These are phyloP conservation scores for Thalassaphorura encarpata DNA, from an alignment of 1,140 invertebrate genomes.

Conservation along the genomic window DNA sequence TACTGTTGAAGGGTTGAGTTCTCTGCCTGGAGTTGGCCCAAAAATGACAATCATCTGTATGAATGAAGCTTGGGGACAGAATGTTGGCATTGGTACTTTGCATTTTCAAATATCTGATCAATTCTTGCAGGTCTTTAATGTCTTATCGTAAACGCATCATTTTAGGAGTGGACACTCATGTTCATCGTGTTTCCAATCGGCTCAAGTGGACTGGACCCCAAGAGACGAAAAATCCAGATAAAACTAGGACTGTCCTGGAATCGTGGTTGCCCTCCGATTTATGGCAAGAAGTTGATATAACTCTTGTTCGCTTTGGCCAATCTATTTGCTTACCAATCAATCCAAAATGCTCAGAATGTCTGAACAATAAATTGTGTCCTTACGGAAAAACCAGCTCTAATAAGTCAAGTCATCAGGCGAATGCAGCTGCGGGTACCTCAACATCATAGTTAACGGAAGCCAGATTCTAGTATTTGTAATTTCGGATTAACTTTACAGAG, in stretches of 20 bases:
- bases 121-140: background rate
- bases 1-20: conserved; percentile 65
- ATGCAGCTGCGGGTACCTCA: no score
- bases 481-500: no score
- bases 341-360: conserved; percentile 71
- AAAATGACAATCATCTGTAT: conserved; percentile 97
- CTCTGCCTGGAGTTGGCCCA: conserved; percentile 81
- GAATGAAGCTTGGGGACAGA: conserved; percentile 78
- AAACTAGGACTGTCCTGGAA: conserved; percentile 71
- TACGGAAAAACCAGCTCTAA: conserved; percentile 38
- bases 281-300: conserved; percentile 83
- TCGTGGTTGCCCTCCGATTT: conserved; percentile 72
- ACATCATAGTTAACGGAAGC: no score
- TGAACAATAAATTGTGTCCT: conserved; percentile 78
- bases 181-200: conserved; percentile 86
- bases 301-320: conserved; percentile 95
- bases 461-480: no score
- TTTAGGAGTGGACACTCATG: conserved; percentile 86
- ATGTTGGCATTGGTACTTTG: conserved; percentile 67
- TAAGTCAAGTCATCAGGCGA: background rate
- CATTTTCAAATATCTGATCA: background rate
- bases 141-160: conserved; percentile 6
- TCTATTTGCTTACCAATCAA: conserved; percentile 70
- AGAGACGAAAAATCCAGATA: conserved; percentile 67
- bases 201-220: conserved; percentile 65